These are phyloP conservation scores for Nymphalis c-album DNA, from an alignment of 2,888 invertebrate genomes.

Conservation along the genomic window DNA sequence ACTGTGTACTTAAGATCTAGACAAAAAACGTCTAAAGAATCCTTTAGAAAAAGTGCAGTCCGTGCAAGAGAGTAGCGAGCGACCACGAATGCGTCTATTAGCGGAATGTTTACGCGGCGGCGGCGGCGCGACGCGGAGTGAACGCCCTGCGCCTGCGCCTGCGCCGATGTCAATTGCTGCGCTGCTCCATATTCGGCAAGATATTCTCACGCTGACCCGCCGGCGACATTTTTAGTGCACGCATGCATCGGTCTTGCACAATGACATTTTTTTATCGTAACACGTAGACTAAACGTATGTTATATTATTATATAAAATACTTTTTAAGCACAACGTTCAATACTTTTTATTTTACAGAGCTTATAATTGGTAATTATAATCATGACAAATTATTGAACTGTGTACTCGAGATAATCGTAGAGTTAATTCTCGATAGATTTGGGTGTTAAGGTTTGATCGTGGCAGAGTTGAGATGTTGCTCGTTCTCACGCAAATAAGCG, in stretches of 20 bases:
- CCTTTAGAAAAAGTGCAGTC: neutral
- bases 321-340: neutral
- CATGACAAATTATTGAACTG: neutral
- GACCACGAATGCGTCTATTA: constrained; percentile 10
- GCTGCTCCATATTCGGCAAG: constrained; percentile 27
- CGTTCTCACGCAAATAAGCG: constrained; percentile 35
- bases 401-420: neutral
- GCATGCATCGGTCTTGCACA: neutral
- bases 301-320: too few relatives aligned
- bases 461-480: constrained; percentile 14
- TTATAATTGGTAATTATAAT: too few relatives aligned
- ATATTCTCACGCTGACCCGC: constrained; percentile 29
- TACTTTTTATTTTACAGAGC: neutral
- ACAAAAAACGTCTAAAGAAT: neutral
- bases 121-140: neutral
- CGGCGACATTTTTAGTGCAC: constrained; percentile 2
- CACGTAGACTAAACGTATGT: neutral
- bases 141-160: neutral
- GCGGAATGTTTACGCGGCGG: constrained; percentile 3
- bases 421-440: neutral
- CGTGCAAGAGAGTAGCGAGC: neutral
- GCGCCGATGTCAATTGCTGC: constrained; percentile 12
- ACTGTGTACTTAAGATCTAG: neutral
- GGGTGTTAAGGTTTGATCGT: neutral
- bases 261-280: neutral